These are phyloP conservation scores for Yponomeuta malinellus DNA, from an alignment of 2,888 invertebrate species.

Conservation along the genomic window DNA sequence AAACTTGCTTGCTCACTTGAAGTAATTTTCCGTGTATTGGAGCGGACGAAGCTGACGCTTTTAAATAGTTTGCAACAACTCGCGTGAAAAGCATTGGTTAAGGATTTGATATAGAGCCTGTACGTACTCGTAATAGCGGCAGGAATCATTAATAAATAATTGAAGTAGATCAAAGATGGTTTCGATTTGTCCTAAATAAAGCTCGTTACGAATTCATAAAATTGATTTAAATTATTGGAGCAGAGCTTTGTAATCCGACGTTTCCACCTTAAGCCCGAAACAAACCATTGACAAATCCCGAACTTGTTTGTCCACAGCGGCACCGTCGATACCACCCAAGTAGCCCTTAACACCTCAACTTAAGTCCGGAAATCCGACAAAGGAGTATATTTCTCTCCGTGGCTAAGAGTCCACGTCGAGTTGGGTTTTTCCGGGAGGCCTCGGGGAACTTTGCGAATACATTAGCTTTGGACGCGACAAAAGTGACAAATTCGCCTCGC, in stretches of 20 bases:
- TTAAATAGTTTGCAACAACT: neutral
- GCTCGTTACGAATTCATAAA: neutral
- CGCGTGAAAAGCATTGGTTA: neutral
- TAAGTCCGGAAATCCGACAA: too few species aligned
- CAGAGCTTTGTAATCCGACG: neutral
- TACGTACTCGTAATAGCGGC: neutral
- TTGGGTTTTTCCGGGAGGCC: slow-evolving; percentile 27
- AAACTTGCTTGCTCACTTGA: neutral
- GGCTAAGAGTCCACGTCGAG: neutral
- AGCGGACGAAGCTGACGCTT: neutral
- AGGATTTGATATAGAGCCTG: neutral
- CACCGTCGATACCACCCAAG: too few species aligned
- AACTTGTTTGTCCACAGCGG: slow-evolving; percentile 49
- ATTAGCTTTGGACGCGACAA: slow-evolving; percentile 56
- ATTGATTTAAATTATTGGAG: neutral
- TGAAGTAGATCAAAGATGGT: too few species aligned
- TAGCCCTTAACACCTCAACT: too few species aligned
- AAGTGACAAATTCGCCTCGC: slow-evolving; percentile 61
- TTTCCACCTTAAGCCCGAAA: slow-evolving; percentile 25
- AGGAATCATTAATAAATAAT: too few species aligned
- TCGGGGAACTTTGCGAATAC: slow-evolving; percentile 64
- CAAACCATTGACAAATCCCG: slow-evolving; percentile 51
- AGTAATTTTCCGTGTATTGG: neutral
- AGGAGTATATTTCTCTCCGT: too few species aligned
- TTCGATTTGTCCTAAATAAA: too few species aligned